Evolutionary conservation across 2,113 vertebrate species (phyloP).

Genomic region (Rhinolophus sinicus): DNA sequence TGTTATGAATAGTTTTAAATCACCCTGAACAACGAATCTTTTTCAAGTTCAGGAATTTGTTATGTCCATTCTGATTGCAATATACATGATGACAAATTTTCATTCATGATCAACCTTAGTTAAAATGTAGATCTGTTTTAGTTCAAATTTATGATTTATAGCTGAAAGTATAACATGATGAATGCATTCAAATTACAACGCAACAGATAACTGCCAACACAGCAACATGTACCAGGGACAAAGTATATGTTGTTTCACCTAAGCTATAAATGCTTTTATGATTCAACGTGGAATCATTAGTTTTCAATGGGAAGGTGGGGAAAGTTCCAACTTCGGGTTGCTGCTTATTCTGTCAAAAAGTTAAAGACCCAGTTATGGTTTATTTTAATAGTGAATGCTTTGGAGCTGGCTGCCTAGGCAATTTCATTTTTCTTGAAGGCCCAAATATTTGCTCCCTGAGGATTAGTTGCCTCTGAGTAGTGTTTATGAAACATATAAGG

Average conservation of each 20-base stretch:
- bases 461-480: not conserved
- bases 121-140: not conserved
- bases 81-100: not conserved
- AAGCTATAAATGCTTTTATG: not conserved
- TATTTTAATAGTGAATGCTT: not conserved
- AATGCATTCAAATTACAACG: accelerated
- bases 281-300: not conserved
- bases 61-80: not conserved
- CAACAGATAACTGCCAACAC: not conserved
- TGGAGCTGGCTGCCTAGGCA: not conserved
- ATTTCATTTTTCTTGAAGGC: not conserved
- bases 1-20: not conserved
- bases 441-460: not conserved
- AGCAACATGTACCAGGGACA: not conserved
- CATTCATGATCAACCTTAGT: not conserved
- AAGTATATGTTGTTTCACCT: not conserved
- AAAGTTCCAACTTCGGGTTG: not conserved
- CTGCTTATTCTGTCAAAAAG: constrained; percentile 1
- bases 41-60: not conserved
- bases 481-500: not conserved
- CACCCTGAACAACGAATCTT: not conserved
- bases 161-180: not conserved
- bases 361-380: not conserved
- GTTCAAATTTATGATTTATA: not conserved
- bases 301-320: not conserved